Evolutionary conservation across 2,888 invertebrate species (phyloP), one percentile per base, ranked within the genome.

Genomic region (Caenorhabditis plicata): DNA sequence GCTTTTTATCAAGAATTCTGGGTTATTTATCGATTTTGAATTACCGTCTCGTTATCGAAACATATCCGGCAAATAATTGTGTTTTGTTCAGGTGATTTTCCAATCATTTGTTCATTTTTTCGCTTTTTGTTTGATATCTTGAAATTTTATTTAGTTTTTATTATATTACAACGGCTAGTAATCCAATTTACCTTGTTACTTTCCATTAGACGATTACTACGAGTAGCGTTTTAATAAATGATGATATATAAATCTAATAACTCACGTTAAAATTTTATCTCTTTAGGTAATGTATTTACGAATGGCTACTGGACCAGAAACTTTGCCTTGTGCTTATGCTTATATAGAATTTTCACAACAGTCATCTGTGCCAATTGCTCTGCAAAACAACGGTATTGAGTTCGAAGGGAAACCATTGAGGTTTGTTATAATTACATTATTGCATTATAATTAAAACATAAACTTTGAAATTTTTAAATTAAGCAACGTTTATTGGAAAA

Each of bases 301-400:
- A 23, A 88, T 92, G 83, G 92, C 94, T 75, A 52, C 68, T 17
- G 89, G 88, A n/a, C 86, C 89, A 63, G 87, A 87, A 22, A 85
- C 87, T 46, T 87, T 88, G 38, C 80, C 81, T 2, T 80, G 82
- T 19, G 73, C 81, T 13, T 91, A 90, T 83, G 90, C 90, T 3
- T 86, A 95, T 77, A 86, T 98, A 52, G 98, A 98, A 83, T 91
- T 94, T 83, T 88, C 90, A 3, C 93, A 95, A 70, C 96, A 96
- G 82, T 87, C 89, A 15, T 88, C 89, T 72, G 87, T 98, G 17
- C 85, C 92, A 8, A 87, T 89, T 74, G 95, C 92, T 0, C 83
- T 98, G 25, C 84, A 84, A 39, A 84, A 94, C 78, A 92, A 91
- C 82, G 92, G 84, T n/a, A 81, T 82, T 48, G 86, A 88, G 68